Evolutionary conservation across 53 echinoderm and acorn worm genomes (phyloP).

Genomic region (Paracentrotus lividus): DNA sequence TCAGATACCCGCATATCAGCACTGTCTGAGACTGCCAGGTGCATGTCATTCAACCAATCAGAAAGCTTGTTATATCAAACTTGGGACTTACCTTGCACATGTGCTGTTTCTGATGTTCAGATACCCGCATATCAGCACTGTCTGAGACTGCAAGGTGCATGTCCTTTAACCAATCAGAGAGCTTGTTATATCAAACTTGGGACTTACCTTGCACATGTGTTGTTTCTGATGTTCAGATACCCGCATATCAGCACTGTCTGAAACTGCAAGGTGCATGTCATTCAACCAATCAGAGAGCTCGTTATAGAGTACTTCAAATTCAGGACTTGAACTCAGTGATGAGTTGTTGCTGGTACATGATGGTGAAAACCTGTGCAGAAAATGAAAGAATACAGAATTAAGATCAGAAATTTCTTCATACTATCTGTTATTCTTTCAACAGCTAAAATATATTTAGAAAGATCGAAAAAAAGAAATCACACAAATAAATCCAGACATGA

Average conservation of each 20-base stretch:
- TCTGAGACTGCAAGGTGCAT: conserved; percentile 94
- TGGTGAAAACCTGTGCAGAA: conserved; percentile 56
- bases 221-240: conserved; percentile 84
- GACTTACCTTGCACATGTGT: conserved; percentile 97
- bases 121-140: conserved; percentile 80
- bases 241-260: conserved; percentile 83
- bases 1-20: conserved; percentile 82
- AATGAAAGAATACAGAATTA: background rate
- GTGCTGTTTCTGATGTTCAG: conserved; percentile 83
- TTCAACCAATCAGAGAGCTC: conserved; percentile 95
- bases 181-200: conserved; percentile 96
- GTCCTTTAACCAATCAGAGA: conserved; percentile 94
- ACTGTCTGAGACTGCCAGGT: conserved; percentile 89
- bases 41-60: conserved; percentile 96
- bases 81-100: conserved; percentile 97
- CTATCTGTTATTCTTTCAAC: background rate
- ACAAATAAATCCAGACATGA: too few species aligned
- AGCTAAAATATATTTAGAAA: too few species aligned
- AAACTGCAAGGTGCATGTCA: conserved; percentile 94
- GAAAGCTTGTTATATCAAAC: conserved; percentile 95
- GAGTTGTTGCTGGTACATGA: conserved; percentile 70
- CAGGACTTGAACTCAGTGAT: conserved; percentile 87
- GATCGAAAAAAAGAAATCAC: too few species aligned
- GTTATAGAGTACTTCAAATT: conserved; percentile 94
- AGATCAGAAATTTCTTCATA: background rate